Conservation (phyloP, 2,113 vertebrate genomes). For the Bufo gargarizans region DNA sequence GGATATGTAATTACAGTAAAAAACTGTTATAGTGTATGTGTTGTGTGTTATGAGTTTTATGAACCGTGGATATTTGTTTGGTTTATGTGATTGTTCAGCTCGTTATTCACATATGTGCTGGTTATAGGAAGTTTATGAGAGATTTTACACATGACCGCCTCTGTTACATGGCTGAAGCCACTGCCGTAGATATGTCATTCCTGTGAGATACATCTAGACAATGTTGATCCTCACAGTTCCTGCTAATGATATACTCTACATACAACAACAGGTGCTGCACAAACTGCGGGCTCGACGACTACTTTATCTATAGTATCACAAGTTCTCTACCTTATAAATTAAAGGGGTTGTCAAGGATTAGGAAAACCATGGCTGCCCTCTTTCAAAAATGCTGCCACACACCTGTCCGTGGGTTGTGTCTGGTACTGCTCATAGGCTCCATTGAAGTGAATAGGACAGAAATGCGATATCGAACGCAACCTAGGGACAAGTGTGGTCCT, state of each 20-base stretch:
- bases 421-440: too few relatives aligned
- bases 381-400: too few relatives aligned
- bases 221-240: not conserved
- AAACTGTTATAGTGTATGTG: too few relatives aligned
- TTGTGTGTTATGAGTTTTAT: not conserved
- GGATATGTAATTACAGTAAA: not conserved
- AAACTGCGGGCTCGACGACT: not conserved
- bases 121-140: constrained; percentile 3
- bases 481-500: too few relatives aligned
- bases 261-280: not conserved
- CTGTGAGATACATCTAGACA: not conserved
- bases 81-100: not conserved
- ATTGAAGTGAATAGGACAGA: too few relatives aligned
- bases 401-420: too few relatives aligned
- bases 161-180: not conserved
- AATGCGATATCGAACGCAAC: too few relatives aligned
- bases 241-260: not conserved
- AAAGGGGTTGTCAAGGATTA: not conserved
- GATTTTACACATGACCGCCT: not conserved
- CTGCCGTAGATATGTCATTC: constrained; percentile 15
- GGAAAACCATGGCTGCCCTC: too few relatives aligned
- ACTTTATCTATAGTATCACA: not conserved
- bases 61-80: not conserved
- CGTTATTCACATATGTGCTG: not conserved
- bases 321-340: not conserved